Evolutionary conservation across 2,113 vertebrate genomes (phyloP), one percentile per base, ranked within the genome.

Genomic region (Nyctereutes procyonoides): DNA sequence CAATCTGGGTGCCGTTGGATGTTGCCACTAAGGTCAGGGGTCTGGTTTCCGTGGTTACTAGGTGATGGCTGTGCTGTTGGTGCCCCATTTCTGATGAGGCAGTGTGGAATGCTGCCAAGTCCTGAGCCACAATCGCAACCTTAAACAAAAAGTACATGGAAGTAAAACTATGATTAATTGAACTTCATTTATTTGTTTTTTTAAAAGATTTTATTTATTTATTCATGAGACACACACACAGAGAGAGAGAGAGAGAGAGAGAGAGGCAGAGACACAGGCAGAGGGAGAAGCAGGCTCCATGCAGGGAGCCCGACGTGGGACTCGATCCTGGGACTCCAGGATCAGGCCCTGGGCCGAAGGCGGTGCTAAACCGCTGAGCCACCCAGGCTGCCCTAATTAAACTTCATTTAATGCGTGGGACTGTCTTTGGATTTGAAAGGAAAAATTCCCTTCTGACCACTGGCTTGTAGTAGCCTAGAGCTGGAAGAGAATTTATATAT

Each of bases 41-140:
- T 95, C 99, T 99, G 48, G 99, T 96, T 98, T 99, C 99, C 95
- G 99, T 98, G 83, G 99, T 98, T 90, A 99, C 99, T 97, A 99
- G 95, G 43, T 99, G 99, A 97, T 99, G 99, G 62, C 99, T 99
- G 12, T 99, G 99, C 56, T 99, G 99, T 32, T 99, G 99, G 87
- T 99, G 99, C 85, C 98, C 98, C 97, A 99, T 99, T 92, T 99
- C 99, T 63, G 99, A 98, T 4, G 99, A 99, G 77, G 99, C 99
- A 13, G 99, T 99, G 58, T 99, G 99, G 98, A 99, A 99, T 0
- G 99, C 99, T 96, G 99, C 98, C 95, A 99, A 98, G 97, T 99
- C 99, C 38, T 99, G 99, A n/a, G 99, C 99, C 98, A 99, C 99
- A 85, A 99, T 99, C 62, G 99, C 99, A 98, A 99, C 99, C 99